A percentile compares a stretch with the other conserved stretches of the same genome.
Evolutionary conservation across 2,113 vertebrate species (phyloP).

Genomic region (Psephotus haematonotus): DNA sequence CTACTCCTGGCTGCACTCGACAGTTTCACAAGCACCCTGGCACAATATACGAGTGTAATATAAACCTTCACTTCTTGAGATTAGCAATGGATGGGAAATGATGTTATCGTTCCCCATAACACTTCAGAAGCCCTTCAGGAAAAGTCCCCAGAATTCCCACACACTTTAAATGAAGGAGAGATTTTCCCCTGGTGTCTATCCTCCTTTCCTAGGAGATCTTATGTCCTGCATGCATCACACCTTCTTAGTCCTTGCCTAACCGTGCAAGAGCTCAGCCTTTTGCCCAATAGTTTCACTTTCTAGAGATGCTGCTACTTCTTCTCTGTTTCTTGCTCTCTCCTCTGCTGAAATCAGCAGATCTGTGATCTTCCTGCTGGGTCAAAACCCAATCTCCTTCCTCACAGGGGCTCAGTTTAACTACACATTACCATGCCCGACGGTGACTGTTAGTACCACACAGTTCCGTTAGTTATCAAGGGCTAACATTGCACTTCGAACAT

Average conservation of each 20-base stretch:
- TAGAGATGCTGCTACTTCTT: conserved; percentile 9
- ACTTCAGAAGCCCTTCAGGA: conserved; percentile 33
- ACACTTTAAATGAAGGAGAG: background rate
- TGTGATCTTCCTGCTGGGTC: conserved; percentile 44
- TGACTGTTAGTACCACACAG: conserved; percentile 34
- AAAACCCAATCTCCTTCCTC: conserved; percentile 53
- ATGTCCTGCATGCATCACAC: background rate
- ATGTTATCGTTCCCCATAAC: conserved; percentile 35
- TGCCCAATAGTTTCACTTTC: background rate
- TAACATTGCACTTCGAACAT: conserved; percentile 70
- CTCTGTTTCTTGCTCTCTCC: background rate
- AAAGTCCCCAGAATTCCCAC: conserved; percentile 53
- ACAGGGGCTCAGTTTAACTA: conserved; percentile 36
- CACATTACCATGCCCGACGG: conserved; percentile 31
- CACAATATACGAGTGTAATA: background rate
- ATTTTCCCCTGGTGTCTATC: background rate
- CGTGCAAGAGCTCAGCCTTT: background rate
- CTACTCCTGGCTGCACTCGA: conserved; percentile 35
- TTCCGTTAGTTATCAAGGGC: conserved; percentile 69
- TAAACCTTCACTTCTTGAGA: conserved; percentile 46
- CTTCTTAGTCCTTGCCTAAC: background rate
- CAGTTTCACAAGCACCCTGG: conserved; percentile 35
- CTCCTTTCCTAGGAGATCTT: background rate
- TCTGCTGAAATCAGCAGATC: background rate
- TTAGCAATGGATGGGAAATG: conserved; percentile 58